A percentile compares a stretch with the other conserved stretches of the same genome.
Conservation (phyloP, 1,140 invertebrate genomes). For the Bombus picipes region DNA sequence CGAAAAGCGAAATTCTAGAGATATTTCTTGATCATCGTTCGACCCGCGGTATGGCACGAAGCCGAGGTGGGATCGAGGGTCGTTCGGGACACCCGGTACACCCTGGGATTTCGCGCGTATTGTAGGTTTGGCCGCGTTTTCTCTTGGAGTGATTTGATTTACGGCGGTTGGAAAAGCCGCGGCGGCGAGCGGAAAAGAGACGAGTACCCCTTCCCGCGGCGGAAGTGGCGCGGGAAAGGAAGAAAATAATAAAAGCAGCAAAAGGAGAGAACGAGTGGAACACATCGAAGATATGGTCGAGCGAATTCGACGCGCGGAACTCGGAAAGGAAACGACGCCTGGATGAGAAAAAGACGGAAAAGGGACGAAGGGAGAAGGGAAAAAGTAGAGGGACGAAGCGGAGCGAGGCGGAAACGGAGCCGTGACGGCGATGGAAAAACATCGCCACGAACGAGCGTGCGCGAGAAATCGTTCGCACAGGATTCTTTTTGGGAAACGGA, state of each 20-base stretch:
- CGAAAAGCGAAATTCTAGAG: neutral
- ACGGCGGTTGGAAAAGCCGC: slow-evolving; percentile 59
- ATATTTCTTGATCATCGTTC: neutral
- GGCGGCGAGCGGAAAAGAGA: slow-evolving; percentile 27
- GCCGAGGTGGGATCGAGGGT: slow-evolving; percentile 10
- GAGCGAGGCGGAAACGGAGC: slow-evolving; percentile 1
- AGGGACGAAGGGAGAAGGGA: neutral
- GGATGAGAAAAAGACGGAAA: neutral
- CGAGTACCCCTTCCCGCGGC: slow-evolving; percentile 26
- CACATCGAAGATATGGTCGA: slow-evolving; percentile 61
- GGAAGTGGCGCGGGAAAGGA: slow-evolving; percentile 59
- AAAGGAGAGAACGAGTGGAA: slow-evolving; percentile 42
- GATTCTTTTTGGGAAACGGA: slow-evolving; percentile 57
- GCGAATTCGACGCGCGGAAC: slow-evolving; percentile 41
- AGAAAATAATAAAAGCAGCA: slow-evolving; percentile 56
- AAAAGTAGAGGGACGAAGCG: neutral
- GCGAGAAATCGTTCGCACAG: slow-evolving; percentile 57
- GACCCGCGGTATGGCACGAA: neutral
- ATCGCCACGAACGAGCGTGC: slow-evolving; percentile 41
- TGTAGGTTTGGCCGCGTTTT: slow-evolving; percentile 73
- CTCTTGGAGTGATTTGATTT: slow-evolving; percentile 72
- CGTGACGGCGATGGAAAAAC: slow-evolving; percentile 58
- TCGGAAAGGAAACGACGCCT: slow-evolving; percentile 21
- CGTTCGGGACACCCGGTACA: slow-evolving; percentile 75
- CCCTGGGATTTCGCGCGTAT: slow-evolving; percentile 55